Evolutionary conservation across 1,140 invertebrate genomes (phyloP), one percentile per base, ranked within the genome.

Genomic region (Drosophila nannoptera): DNA sequence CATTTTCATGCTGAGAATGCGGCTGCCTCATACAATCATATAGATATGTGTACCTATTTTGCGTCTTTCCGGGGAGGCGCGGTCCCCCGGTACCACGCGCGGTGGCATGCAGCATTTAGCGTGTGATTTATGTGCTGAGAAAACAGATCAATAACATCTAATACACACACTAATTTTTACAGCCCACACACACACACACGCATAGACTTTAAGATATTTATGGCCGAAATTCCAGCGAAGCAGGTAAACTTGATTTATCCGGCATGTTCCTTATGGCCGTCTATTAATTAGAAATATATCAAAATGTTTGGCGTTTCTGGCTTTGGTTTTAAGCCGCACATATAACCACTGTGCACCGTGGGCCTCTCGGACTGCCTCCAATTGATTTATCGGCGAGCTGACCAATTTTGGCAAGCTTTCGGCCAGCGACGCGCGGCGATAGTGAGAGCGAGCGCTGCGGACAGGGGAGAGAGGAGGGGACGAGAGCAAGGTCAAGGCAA

Each of bases 111-210:
- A 68, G 68, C 71, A 60, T 78, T 84, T 82, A 75, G 55, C 43
- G 33, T 33, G 68, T 83, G 78, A 83, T 83, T 83, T 84, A 83
- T 83, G 81, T 69, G 65, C 80, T 83, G 80, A 81, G 78, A 83
- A 83, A 83, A 83, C 78, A 52, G 68, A 83, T 83, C 78, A 83
- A 83, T 83, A 83, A 84, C 78, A 76, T 76, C 78, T 84, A 83
- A 76, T 66, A 69, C 78, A 61, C 49, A 67, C 76, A 76, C 81
- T 80, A 75, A 84, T 75, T 75, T 73, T 42, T 38, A 63, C 71
- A 63, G 29, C 50, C 38, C 55, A 36, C 66, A 54, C 36, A 42
- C 58, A 67, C 53, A 46, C 11, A 16, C 50, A 9, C 5, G 36
- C 5, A 42, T 11, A 64, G 9, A 43, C 14, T 7, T 22, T 31